Base-by-base conservation (phyloP, 2,113 vertebrate species). In the Triplophysa rosa region DNA sequence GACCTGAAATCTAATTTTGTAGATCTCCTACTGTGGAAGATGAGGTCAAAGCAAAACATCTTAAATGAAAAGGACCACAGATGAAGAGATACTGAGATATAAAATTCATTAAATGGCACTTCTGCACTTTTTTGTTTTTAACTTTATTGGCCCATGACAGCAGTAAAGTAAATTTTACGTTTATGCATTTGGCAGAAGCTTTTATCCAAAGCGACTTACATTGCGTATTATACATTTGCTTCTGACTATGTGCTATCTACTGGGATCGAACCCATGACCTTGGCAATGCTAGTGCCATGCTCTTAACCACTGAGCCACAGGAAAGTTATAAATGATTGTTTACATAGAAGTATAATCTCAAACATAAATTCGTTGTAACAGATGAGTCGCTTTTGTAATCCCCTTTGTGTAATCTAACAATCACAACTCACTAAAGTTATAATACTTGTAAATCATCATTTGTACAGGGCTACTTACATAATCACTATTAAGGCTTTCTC, bases 11-110 rank as follows among this genome's bases (percentile, higher is more conserved):
- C 12, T 23, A 2, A 58, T 72, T 21, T 72, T 72, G 52, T 33
- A 72, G 19, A 37, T 72, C 29, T 40, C 52, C 8, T 72, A 58
- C 29, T 12, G 21, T 40, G 69, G 69, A 37, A 58, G 52, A 59
- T 58, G 52, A 71, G 9, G 3, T 58, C 52, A 58, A 58, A 29
- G 11, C 5, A 17, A 56, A 71, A 71, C 13, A 37, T 71, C 26
- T 58, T 10, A 58, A 37, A 58, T 29, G n/a, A n/a, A n/a, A n/a
- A n/a, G n/a, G n/a, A 13, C 26, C 69, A 71, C 11, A 40, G 29
- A 71, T 58, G 17, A 33, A 11, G 1, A 14, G 26, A 56, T n/a
- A 6, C n/a, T 23, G 65, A 67, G 19, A 45, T 8, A n/a, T n/a
- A n/a, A n/a, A n/a, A n/a, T n/a, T n/a, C n/a, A n/a, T n/a, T n/a